These are phyloP conservation scores for Catharus fuscescens DNA, from an alignment of 2,113 vertebrate species.

Conservation along the genomic window DNA sequence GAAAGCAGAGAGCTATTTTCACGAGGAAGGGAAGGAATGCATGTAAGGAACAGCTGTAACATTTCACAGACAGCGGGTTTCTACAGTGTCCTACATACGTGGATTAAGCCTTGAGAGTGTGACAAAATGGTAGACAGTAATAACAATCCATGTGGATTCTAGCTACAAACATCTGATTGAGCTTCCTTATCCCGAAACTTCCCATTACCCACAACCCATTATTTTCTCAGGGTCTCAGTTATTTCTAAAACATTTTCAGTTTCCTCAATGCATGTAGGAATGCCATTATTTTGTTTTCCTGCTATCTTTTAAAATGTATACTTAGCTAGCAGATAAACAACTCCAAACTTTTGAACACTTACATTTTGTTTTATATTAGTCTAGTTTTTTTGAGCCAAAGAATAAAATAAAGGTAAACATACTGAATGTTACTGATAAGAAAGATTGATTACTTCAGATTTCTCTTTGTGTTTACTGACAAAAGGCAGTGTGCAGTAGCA, in stretches of 20 bases:
- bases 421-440: slow-evolving; percentile 75
- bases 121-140: background rate
- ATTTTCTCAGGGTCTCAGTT: background rate
- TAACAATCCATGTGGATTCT: background rate
- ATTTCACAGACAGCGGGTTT: background rate
- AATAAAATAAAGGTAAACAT: slow-evolving; percentile 66
- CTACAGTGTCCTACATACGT: background rate
- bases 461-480: slow-evolving; percentile 78
- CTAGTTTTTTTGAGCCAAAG: slow-evolving; percentile 56
- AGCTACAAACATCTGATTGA: background rate
- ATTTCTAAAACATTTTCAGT: background rate
- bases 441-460: slow-evolving; percentile 78
- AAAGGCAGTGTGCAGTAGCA: slow-evolving; percentile 60
- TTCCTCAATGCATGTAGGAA: background rate
- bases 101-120: background rate
- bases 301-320: background rate
- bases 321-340: slow-evolving; percentile 2
- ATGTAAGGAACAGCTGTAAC: background rate
- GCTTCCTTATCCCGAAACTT: background rate
- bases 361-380: slow-evolving; percentile 58
- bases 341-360: background rate
- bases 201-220: background rate
- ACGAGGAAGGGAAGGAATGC: background rate
- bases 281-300: background rate
- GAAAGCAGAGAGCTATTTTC: background rate